Conservation (phyloP, 1,140 invertebrate genomes). For the Eufriesea mexicana region DNA sequence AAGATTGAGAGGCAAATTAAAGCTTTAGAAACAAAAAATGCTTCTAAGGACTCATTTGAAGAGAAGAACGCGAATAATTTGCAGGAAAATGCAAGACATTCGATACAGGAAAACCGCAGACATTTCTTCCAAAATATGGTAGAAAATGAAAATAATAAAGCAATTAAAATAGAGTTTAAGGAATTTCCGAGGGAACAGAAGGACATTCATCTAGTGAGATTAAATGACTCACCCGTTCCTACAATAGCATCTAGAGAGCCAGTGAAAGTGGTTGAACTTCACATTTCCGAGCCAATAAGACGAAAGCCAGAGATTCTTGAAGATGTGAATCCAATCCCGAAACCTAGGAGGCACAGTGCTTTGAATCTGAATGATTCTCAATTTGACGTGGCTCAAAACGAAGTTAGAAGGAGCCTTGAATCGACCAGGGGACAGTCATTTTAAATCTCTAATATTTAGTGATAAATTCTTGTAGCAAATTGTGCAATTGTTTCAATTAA, state of each 20-base stretch:
- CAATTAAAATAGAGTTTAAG: slow-evolving; percentile 74
- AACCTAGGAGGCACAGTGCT: slow-evolving; percentile 73
- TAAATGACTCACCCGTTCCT: slow-evolving; percentile 67
- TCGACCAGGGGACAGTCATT: slow-evolving; percentile 61
- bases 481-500: slow-evolving; percentile 21
- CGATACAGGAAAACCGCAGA: slow-evolving; percentile 72
- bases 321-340: slow-evolving; percentile 72
- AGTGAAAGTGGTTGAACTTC: slow-evolving; percentile 77
- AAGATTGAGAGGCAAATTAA: slow-evolving; percentile 79
- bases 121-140: slow-evolving; percentile 75
- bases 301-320: slow-evolving; percentile 64
- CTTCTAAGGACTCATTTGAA: slow-evolving; percentile 37
- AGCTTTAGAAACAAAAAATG: slow-evolving; percentile 67
- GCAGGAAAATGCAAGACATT: slow-evolving; percentile 51
- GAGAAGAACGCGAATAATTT: slow-evolving; percentile 12
- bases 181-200: slow-evolving; percentile 75
- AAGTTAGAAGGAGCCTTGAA: slow-evolving; percentile 4
- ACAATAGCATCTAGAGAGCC: slow-evolving; percentile 60
- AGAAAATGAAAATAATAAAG: slow-evolving; percentile 56
- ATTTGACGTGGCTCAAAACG: slow-evolving; percentile 9
- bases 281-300: slow-evolving; percentile 78
- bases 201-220: slow-evolving; percentile 73
- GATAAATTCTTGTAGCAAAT: neutral
- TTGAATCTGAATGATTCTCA: slow-evolving; percentile 62
- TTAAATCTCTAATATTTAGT: slow-evolving; percentile 21